Conservation (phyloP, 2,113 vertebrate species). For the Paedocypris sp. region DNA sequence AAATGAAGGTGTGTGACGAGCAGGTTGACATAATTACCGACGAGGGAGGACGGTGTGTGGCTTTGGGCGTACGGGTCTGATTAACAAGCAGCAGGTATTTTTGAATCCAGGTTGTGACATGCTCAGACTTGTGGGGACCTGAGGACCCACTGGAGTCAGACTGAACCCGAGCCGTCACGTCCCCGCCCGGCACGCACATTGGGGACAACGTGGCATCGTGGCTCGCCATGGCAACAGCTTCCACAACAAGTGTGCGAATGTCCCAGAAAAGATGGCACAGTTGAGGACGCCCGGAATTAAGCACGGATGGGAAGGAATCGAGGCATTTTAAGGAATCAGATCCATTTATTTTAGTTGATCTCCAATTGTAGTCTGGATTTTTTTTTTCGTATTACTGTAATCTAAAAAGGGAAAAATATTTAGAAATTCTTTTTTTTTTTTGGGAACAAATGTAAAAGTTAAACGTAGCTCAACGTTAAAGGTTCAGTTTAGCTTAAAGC, state of each 20-base stretch:
- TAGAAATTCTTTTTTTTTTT: no score
- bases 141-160: slow-evolving; percentile 64
- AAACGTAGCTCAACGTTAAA: no score
- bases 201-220: slow-evolving; percentile 18
- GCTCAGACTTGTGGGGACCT: slow-evolving; percentile 55
- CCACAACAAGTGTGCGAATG: slow-evolving; percentile 35
- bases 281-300: no score
- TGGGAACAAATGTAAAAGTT: no score
- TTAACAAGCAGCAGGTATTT: slow-evolving; percentile 40
- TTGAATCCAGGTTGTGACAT: slow-evolving; percentile 52
- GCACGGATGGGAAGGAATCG: no score
- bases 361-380: no score
- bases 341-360: no score
- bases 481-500: no score
- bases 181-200: slow-evolving; percentile 30
- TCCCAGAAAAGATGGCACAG: slow-evolving; percentile 17
- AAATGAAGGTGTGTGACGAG: slow-evolving; percentile 25
- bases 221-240: slow-evolving; percentile 37
- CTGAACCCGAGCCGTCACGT: slow-evolving; percentile 73
- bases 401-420: no score
- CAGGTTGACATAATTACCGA: slow-evolving; percentile 34
- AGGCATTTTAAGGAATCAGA: no score
- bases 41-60: slow-evolving; percentile 25
- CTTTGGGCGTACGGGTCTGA: slow-evolving; percentile 14
- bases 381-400: no score